Base-by-base conservation (phyloP, 2,888 invertebrate genomes). In the Cryptophagus acutangulus region DNA sequence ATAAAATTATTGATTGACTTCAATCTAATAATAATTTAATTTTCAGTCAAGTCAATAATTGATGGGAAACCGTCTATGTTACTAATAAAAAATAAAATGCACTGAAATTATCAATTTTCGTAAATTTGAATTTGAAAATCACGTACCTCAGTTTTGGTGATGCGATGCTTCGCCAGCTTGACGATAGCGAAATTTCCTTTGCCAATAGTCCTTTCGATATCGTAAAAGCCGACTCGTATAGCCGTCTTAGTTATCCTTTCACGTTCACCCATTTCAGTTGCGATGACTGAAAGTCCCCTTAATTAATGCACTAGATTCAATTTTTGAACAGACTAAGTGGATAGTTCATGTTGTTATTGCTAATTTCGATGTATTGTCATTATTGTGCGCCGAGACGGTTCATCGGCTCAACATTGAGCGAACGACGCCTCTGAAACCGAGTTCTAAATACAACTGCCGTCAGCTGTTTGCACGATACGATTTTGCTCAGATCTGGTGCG, bases 101-200 rank as follows among this genome's bases (percentile, higher is more conserved):
- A n/a, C n/a, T n/a, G n/a, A n/a, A n/a, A n/a, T n/a, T n/a, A n/a
- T n/a, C n/a, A n/a, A n/a, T n/a, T n/a, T n/a, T n/a, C n/a, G n/a
- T n/a, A n/a, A n/a, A n/a, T n/a, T n/a, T n/a, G n/a, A n/a, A n/a
- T n/a, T n/a, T n/a, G n/a, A n/a, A n/a, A n/a, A n/a, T n/a, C n/a
- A n/a, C 17, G 17, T 74, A 95, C 96, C 89, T 97, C 95, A 67
- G 93, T 94, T 79, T 95, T 96, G 59, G 96, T 96, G 69, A 96
- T 90, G 70, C 92, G 85, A 78, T 99, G 97, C 68, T 90, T 84
- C 58, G 96, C 97, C 69, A 96, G 77, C 74, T 96, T 96, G 60
- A 99, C 97, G 59, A 96, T 94, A 56, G 97, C 97, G 77, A 97
- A 99, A 75, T 97, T 99, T 38, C 97, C 97, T 73, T 95, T 95